Evolutionary conservation across 2,888 invertebrate genomes (phyloP), one percentile per base, ranked within the genome.

Genomic region (Taphrorychus bicolor): DNA sequence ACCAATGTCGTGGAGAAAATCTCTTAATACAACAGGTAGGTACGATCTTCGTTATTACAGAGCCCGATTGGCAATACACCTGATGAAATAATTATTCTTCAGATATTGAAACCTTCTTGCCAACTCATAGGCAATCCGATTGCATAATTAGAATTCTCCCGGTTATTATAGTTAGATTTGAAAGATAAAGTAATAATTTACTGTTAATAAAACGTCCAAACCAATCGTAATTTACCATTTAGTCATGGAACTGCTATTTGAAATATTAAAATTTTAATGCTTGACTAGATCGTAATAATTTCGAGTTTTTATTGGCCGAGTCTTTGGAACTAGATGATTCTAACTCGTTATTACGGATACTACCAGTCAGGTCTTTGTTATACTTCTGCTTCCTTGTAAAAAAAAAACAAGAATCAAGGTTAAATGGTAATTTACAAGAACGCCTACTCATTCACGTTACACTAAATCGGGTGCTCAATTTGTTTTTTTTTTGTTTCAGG

Each of bases 401-500:
- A 1, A 11, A 32, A 32, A n/a, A n/a, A n/a, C n/a, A n/a, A 32
- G 32, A 32, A 32, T 32, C 32, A 32, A 32, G 32, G 32, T 32
- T 32, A 32, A 32, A 3, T n/a, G n/a, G n/a, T n/a, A n/a, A 32
- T 11, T 32, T 11, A 1, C 3, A 32, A n/a, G n/a, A n/a, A 32
- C 3, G 32, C 32, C 32, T 45, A 45, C 14, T 17, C 16, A 45
- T 17, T 14, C 45, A 45, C 17, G 45, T 19, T 16, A 17, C 40
- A 3, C 18, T 18, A 41, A 57, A 57, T 57, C 14, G 14, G 14
- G n/a, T 11, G 19, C 32, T 14, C 3, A 51, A 41, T 23, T 53
- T 23, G 19, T 32, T 16, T 22, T 40, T 42, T 42, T 52, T 52
- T 21, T 65, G 24, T 59, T 59, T 22, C 65, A 65, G 59, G 65